Evolutionary conservation across 2,888 invertebrate genomes (phyloP).

Genomic region (Archaeoteleia sp.): DNA sequence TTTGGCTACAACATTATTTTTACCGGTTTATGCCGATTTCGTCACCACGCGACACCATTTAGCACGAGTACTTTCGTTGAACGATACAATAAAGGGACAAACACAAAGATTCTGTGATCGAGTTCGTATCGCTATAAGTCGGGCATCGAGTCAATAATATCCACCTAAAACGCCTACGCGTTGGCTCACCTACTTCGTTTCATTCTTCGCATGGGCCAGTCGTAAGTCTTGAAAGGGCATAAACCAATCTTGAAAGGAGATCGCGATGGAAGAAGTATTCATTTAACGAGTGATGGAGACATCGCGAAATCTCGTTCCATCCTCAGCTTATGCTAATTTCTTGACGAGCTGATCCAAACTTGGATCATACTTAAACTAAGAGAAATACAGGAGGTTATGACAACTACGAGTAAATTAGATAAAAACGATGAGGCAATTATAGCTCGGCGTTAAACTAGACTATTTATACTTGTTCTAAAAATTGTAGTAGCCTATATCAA

Average conservation of each 20-base stretch:
- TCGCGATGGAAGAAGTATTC: slow-evolving; percentile 68
- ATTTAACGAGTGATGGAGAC: slow-evolving; percentile 72
- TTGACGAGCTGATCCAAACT: slow-evolving; percentile 48
- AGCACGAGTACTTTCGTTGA: too few species aligned
- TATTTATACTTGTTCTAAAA: too few species aligned
- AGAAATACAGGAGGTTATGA: too few species aligned
- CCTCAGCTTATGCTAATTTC: slow-evolving; percentile 68
- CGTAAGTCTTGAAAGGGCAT: slow-evolving; percentile 66
- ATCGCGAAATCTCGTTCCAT: slow-evolving; percentile 68
- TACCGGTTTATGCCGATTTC: too few species aligned
- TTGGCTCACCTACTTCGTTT: slow-evolving; percentile 52
- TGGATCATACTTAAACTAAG: neutral
- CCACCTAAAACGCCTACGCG: slow-evolving; percentile 66
- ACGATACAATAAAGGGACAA: neutral
- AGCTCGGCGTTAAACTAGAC: too few species aligned
- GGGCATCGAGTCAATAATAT: slow-evolving; percentile 62
- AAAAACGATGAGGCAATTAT: too few species aligned
- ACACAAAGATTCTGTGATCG: neutral
- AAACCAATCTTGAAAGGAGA: slow-evolving; percentile 71
- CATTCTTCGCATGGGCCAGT: slow-evolving; percentile 56
- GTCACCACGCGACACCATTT: too few species aligned
- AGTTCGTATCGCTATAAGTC: slow-evolving; percentile 34
- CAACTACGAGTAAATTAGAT: too few species aligned
- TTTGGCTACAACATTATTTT: too few species aligned
- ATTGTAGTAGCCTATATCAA: too few species aligned